phyloP scores from a whole-genome alignment of 1,140 invertebrate species.

The Drosophila bipectinata region DNA sequence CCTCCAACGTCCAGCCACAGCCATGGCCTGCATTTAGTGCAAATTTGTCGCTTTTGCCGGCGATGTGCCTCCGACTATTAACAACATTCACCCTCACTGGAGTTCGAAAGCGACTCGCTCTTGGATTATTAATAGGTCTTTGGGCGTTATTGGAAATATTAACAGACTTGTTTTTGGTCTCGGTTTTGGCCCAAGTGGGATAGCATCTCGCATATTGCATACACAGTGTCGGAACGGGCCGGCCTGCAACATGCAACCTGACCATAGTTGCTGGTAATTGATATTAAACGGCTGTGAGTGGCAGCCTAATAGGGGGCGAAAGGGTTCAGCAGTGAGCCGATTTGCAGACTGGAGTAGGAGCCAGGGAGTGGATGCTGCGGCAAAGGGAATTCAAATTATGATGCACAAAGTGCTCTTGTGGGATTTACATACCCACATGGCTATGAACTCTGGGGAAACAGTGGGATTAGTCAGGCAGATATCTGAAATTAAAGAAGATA shows the following conservation, averaged over 20 bases:
- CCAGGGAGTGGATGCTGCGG: not conserved
- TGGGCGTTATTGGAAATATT: constrained; percentile 73
- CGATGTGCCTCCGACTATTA: constrained; percentile 57
- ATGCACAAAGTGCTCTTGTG: constrained; percentile 17
- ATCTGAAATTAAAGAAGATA: too few relatives aligned
- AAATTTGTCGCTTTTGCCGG: constrained; percentile 62
- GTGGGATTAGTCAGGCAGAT: not conserved
- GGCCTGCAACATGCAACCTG: constrained; percentile 4
- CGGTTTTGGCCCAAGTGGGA: constrained; percentile 16
- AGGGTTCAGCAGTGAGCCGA: constrained; percentile 19
- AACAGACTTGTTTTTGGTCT: constrained; percentile 61
- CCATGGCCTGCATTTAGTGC: constrained; percentile 58
- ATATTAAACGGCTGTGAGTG: constrained; percentile 56
- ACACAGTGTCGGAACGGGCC: too few relatives aligned
- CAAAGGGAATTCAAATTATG: constrained; percentile 46
- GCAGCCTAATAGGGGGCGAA: constrained; percentile 32
- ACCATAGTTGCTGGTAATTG: constrained; percentile 61
- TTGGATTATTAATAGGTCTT: constrained; percentile 63
- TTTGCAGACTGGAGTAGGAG: not conserved
- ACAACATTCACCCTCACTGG: constrained; percentile 45
- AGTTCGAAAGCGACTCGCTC: constrained; percentile 1
- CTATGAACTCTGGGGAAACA: not conserved
- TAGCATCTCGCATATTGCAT: constrained; percentile 10
- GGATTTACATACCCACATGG: constrained; percentile 3
- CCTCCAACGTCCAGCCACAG: constrained; percentile 13